These are phyloP conservation scores for Drosophila nr. medialis DNA, from an alignment of 2,888 invertebrate species.

Conservation along the genomic window DNA sequence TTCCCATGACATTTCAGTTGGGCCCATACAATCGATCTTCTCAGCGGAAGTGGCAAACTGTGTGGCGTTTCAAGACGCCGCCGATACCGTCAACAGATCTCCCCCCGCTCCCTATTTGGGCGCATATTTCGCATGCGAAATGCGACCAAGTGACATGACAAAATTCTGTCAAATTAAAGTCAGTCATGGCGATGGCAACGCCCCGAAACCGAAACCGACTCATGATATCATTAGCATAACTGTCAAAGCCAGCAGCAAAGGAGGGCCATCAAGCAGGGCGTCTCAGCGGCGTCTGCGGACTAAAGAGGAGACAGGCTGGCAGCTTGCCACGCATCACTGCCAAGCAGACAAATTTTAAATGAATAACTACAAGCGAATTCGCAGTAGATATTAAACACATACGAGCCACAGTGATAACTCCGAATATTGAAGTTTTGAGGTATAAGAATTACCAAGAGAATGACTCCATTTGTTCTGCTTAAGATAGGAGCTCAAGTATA, in stretches of 20 bases:
- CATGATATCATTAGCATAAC: slow-evolving; percentile 73
- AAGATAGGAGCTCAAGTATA: background rate
- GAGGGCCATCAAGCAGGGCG: slow-evolving; percentile 23
- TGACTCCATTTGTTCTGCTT: background rate
- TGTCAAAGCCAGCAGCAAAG: slow-evolving; percentile 53
- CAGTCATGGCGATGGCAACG: slow-evolving; percentile 54
- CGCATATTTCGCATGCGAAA: slow-evolving; percentile 49
- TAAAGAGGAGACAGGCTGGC: slow-evolving; percentile 1
- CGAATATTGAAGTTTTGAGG: background rate
- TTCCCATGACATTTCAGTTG: slow-evolving; percentile 75
- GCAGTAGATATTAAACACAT: slow-evolving; percentile 43
- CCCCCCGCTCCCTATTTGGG: slow-evolving; percentile 31
- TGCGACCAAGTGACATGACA: slow-evolving; percentile 75
- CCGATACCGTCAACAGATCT: slow-evolving; percentile 22
- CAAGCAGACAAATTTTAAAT: slow-evolving; percentile 65
- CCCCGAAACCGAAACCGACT: slow-evolving; percentile 17
- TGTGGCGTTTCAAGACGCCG: slow-evolving; percentile 81
- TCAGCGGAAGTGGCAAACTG: slow-evolving; percentile 81
- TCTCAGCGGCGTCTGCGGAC: slow-evolving; percentile 49
- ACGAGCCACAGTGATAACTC: background rate
- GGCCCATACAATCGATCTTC: slow-evolving; percentile 32
- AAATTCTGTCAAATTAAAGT: slow-evolving; percentile 82
- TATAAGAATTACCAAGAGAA: background rate
- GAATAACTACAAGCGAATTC: slow-evolving; percentile 47
- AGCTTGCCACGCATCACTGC: slow-evolving; percentile 61